Base-by-base conservation (phyloP, 1,140 invertebrate species). In the Drosophila tani region DNA sequence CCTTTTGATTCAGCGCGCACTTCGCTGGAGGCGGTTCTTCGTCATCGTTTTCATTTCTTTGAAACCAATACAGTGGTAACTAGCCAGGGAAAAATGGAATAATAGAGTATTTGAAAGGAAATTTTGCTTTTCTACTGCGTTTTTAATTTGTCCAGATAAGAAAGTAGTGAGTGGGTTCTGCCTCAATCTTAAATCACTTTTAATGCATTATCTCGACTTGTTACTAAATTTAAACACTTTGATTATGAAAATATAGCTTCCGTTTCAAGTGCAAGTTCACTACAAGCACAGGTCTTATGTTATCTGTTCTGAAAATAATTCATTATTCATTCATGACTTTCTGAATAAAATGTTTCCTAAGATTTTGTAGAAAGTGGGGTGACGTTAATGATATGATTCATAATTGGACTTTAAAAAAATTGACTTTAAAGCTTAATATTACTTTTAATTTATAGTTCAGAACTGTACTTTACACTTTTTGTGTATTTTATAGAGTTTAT, bases 1-100 rank as follows among this genome's bases (percentile, higher is more conserved):
- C 55, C 12, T 74, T 70, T 60, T 14, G 46, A 73, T 38, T 74
- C 53, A 55, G 51, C 19, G 17, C 29, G 12, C 53, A 70, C 12
- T 51, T 59, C 19, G 35, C 27, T 59, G 43, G 38, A 70, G 66
- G 69, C 11, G 51, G 38, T 9, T 40, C 47, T 35, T 27, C 66
- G 69, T 70, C 69, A 69, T 59, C 24, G 29, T 2, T 51, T 49
- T 35, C 17, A n/a, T 2, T 50, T 40, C 24, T 41, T n/a, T 29
- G 0, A 11, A 35, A 5, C 29, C 29, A 38, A 27, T 51, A 53
- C 60, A 46, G 66, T 66, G 12, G 17, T 38, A 9, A 27, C 49
- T 46, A 7, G 49, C 12, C 14, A 15, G 53, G 3, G 3, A 17
- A n/a, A 4, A 7, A 17, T 0, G 45, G 11, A 35, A 35, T 9